Evolutionary conservation across 2,113 vertebrate genomes (phyloP).

Genomic region (Seriola dumerili): DNA sequence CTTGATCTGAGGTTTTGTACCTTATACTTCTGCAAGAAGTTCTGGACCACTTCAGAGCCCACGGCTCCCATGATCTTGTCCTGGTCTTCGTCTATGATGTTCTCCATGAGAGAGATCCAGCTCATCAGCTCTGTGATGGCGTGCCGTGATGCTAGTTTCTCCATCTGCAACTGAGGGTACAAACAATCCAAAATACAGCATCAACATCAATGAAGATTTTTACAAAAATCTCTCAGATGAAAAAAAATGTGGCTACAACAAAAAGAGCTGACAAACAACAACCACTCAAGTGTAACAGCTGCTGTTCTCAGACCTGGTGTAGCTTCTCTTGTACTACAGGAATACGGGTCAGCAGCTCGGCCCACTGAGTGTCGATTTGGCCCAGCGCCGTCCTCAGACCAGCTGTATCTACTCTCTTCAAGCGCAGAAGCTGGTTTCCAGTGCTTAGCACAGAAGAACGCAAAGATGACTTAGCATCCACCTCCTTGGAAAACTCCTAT

Average conservation of each 20-base stretch:
- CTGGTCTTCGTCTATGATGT: slow-evolving; percentile 91
- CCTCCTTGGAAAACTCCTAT: slow-evolving; percentile 98
- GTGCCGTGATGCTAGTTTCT: slow-evolving; percentile 95
- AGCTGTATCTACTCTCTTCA: slow-evolving; percentile 94
- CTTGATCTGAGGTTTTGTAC: slow-evolving; percentile 73
- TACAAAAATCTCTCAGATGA: neutral
- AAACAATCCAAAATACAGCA: neutral
- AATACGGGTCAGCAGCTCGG: slow-evolving; percentile 91
- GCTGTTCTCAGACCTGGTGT: slow-evolving; percentile 89
- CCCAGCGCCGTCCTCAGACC: slow-evolving; percentile 89
- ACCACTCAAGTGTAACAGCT: neutral
- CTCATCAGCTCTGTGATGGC: slow-evolving; percentile 96
- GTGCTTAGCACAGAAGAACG: slow-evolving; percentile 94
- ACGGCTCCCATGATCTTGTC: slow-evolving; percentile 90
- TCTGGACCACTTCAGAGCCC: slow-evolving; percentile 88
- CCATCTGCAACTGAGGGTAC: slow-evolving; percentile 92
- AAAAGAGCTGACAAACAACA: neutral
- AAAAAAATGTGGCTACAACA: neutral
- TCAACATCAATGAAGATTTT: neutral
- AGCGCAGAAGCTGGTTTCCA: slow-evolving; percentile 92
- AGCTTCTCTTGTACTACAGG: slow-evolving; percentile 96
- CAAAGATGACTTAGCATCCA: slow-evolving; percentile 93
- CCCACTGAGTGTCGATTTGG: slow-evolving; percentile 92
- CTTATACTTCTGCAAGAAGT: slow-evolving; percentile 95
- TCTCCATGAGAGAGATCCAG: slow-evolving; percentile 97